Evolutionary conservation across 2,113 vertebrate genomes (phyloP).

Genomic region (Geococcyx californianus): DNA sequence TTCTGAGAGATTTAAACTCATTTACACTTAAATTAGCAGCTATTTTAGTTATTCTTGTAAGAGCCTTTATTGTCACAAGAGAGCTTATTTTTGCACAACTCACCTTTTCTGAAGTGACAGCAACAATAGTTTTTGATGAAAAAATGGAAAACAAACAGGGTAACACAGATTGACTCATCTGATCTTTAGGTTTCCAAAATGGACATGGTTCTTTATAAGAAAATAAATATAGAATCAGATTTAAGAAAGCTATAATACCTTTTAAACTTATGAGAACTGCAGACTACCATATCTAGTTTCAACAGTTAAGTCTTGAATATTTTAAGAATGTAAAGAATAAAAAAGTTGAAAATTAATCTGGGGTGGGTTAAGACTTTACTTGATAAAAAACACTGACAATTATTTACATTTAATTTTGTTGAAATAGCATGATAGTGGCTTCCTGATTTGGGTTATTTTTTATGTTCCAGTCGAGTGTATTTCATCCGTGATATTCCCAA

Average conservation of each 20-base stretch:
- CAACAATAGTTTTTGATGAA: not conserved
- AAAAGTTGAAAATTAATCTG: not conserved
- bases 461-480: not conserved
- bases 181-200: not conserved
- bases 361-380: not conserved
- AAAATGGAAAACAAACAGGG: not conserved
- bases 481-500: not conserved
- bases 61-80: not conserved
- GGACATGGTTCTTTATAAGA: not conserved
- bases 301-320: not conserved
- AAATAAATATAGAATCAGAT: not conserved
- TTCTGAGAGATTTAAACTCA: not conserved
- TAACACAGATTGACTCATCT: not conserved
- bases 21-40: not conserved
- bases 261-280: not conserved
- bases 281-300: not conserved
- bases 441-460: not conserved
- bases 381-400: not conserved
- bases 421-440: not conserved
- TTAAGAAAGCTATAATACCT: not conserved
- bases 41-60: not conserved
- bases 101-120: not conserved
- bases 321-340: not conserved
- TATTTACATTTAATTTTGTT: not conserved
- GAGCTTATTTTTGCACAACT: not conserved